Conservation (phyloP, 2,888 invertebrate genomes). For the Zaprionus obscuricornis region DNA sequence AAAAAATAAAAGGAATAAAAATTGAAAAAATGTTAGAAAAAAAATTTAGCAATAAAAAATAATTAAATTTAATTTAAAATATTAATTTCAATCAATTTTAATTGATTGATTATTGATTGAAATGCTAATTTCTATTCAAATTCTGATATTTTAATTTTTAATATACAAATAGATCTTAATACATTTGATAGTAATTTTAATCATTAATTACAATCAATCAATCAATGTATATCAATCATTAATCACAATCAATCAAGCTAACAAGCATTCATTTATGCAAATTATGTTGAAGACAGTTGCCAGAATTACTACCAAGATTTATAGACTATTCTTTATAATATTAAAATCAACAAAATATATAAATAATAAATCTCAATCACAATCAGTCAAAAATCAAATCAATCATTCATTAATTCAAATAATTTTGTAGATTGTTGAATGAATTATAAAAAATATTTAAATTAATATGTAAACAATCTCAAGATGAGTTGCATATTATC, state of each 20-base stretch:
- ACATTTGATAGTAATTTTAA: not conserved
- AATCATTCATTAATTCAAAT: too few relatives aligned
- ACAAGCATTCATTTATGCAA: too few relatives aligned
- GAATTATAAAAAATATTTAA: too few relatives aligned
- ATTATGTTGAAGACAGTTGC: too few relatives aligned
- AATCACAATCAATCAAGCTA: conserved; percentile 30
- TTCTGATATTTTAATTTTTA: not conserved
- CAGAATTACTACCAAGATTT: too few relatives aligned
- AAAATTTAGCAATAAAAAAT: not conserved
- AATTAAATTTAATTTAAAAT: not conserved
- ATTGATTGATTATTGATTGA: not conserved
- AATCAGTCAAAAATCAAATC: too few relatives aligned
- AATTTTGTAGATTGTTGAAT: too few relatives aligned
- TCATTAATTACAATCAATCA: not conserved
- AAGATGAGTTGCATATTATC: too few relatives aligned
- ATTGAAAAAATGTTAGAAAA: not conserved
- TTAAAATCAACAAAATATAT: too few relatives aligned
- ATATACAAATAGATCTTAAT: not conserved
- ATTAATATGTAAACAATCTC: too few relatives aligned
- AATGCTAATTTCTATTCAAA: not conserved
- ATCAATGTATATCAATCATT: conserved; percentile 5
- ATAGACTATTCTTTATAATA: too few relatives aligned
- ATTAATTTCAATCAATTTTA: not conserved
- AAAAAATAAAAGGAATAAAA: not conserved
- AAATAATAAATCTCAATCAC: too few relatives aligned